phyloP scores from a whole-genome alignment of 2,113 vertebrate genomes.

The Petromus typicus region DNA sequence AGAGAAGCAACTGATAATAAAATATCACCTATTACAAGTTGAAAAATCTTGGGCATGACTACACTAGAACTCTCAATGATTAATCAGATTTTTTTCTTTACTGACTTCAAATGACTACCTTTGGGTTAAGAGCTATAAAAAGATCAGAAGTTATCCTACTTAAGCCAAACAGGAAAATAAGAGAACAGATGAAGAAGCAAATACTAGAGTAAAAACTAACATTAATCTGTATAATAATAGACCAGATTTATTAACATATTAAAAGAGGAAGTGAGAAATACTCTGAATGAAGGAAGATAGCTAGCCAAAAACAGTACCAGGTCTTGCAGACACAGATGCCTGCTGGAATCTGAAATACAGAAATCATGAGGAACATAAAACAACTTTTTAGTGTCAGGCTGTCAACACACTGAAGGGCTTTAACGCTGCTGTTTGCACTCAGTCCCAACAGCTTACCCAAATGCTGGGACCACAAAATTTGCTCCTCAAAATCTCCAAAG shows the following conservation, averaged over 20 bases:
- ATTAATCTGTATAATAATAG: constrained; percentile 8
- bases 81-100: constrained; percentile 1
- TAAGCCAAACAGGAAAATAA: constrained; percentile 40
- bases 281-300: background rate
- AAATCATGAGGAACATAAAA: background rate
- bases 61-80: background rate
- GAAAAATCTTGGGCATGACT: constrained; percentile 22
- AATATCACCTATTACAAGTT: constrained; percentile 38
- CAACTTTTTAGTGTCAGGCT: background rate
- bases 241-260: background rate
- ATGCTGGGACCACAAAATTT: background rate
- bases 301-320: background rate
- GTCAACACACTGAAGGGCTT: background rate
- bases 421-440: background rate
- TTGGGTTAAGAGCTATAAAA: constrained; percentile 50
- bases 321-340: background rate
- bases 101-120: constrained; percentile 10
- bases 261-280: constrained; percentile 47
- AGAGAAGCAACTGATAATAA: constrained; percentile 49
- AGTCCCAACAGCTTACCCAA: background rate
- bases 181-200: background rate
- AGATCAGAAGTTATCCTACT: constrained; percentile 24
- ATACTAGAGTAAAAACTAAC: constrained; percentile 27
- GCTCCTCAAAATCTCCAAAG: background rate
- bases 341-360: background rate